Evolutionary conservation across 2,888 invertebrate species (phyloP).

Genomic region (Pheosia tremula): DNA sequence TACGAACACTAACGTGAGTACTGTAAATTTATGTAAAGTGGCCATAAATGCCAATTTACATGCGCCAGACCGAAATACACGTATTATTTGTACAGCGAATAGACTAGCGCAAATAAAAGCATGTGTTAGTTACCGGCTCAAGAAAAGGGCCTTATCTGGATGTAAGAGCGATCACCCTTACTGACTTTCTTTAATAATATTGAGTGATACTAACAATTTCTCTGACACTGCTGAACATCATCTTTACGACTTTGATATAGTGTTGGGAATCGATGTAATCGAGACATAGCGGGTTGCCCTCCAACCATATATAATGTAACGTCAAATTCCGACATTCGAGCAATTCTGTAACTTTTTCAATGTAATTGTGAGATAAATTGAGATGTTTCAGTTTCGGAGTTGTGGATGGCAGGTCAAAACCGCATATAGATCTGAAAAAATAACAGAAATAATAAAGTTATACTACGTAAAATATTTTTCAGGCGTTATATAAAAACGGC

Average conservation of each 20-base stretch:
- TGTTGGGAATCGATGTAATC: constrained; percentile 83
- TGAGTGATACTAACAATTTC: constrained; percentile 75
- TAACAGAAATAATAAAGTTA: background rate
- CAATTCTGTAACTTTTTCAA: constrained; percentile 48
- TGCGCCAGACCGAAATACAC: no score
- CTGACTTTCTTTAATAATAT: no score
- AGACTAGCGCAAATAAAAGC: no score
- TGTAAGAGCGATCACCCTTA: no score
- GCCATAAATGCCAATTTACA: no score
- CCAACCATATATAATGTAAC: constrained; percentile 83
- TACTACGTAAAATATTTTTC: background rate
- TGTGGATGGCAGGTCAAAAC: constrained; percentile 49
- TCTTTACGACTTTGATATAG: constrained; percentile 84
- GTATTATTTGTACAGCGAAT: no score
- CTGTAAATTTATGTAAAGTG: no score
- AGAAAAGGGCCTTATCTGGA: no score
- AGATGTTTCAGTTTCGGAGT: constrained; percentile 57
- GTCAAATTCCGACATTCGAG: constrained; percentile 62
- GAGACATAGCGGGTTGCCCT: constrained; percentile 89
- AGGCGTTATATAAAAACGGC: no score
- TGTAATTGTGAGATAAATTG: constrained; percentile 61
- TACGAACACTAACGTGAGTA: no score
- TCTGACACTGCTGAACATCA: constrained; percentile 78
- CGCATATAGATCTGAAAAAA: constrained; percentile 56
- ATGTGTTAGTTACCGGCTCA: no score